phyloP scores from a whole-genome alignment of 1,140 invertebrate species.

The Himalopsyche phryganea region DNA sequence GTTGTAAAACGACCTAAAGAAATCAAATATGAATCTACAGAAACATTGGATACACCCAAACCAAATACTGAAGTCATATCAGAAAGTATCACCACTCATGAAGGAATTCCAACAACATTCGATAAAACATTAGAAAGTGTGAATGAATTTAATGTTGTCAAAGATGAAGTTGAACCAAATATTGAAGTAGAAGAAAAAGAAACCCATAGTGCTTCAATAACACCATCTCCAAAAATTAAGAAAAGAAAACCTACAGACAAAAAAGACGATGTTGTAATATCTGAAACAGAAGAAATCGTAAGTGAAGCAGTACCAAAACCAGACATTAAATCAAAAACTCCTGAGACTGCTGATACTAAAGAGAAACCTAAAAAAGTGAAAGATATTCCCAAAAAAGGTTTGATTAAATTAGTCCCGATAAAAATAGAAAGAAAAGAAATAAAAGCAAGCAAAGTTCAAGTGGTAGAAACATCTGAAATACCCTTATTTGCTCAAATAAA shows the following conservation, averaged over 20 bases:
- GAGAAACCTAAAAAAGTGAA: constrained; percentile 24
- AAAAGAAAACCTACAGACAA: constrained; percentile 32
- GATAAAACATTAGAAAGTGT: constrained; percentile 11
- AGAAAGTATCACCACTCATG: constrained; percentile 3
- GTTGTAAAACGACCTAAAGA: constrained; percentile 7
- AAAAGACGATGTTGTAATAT: constrained; percentile 34
- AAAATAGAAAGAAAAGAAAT: constrained; percentile 45
- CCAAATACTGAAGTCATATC: background rate
- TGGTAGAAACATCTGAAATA: constrained; percentile 44
- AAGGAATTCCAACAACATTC: constrained; percentile 13
- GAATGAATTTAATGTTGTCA: background rate
- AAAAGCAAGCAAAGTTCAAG: constrained; percentile 40
- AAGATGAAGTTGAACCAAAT: constrained; percentile 4
- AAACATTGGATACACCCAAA: background rate
- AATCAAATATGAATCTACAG: background rate
- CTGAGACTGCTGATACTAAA: background rate
- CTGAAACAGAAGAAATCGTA: constrained; percentile 33
- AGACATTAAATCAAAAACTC: too few species aligned
- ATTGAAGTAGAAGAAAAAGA: constrained; percentile 15
- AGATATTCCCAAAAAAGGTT: constrained; percentile 24
- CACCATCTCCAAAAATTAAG: constrained; percentile 13
- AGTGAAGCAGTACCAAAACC: constrained; percentile 33
- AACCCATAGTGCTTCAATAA: background rate
- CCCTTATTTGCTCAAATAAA: constrained; percentile 61
- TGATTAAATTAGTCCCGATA: constrained; percentile 40